Base-by-base conservation (phyloP, 2,888 invertebrate species). In the Apoda limacodes region DNA sequence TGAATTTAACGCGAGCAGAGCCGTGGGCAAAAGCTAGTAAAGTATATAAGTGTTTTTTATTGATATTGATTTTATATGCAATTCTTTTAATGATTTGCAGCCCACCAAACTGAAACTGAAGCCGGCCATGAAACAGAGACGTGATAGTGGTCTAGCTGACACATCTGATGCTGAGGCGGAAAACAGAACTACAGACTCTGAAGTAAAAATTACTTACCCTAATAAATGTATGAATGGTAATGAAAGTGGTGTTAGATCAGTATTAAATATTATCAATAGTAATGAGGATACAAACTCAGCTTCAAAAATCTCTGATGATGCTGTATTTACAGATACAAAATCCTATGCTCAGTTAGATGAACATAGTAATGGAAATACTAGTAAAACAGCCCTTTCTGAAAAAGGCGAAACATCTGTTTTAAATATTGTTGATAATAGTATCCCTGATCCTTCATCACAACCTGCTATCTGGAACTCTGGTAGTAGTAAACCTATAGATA, bases 111-210 rank as follows among this genome's bases (percentile, higher is more conserved):
- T 62, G 10, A 60, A 63, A 37, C 31, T 59, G 42, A 75, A 72
- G 43, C 61, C 74, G 2, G 66, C 34, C 2, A 32, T 75, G 25
- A 80, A 81, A 38, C 59, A 58, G 31, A 58, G 82, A 10, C 70
- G 75, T 5, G 81, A 82, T 40, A 81, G 81, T 38, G 81, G 81
- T 10, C 56, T 81, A 3, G 74, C 71, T 0, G 82, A 82, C 35
- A 82, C 81, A 0, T 81, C 82, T 1, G 82, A 82, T 33, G 72
- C 72, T 1, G 82, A 82, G 35, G 17, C 17, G 5, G 17, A 65
- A 42, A 60, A 55, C 37, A 52, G 55, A 7, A 48, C 49, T 1
- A 48, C 52, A 2, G 38, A 43, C 24, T 39, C 42, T 22, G 53
- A 52, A 25, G 33, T 22, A 22, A 25, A 9, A 21, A 31, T 27